Evolutionary conservation across 2,888 invertebrate species (phyloP), one percentile per base, ranked within the genome.

Genomic region (Nomada lathburiana): DNA sequence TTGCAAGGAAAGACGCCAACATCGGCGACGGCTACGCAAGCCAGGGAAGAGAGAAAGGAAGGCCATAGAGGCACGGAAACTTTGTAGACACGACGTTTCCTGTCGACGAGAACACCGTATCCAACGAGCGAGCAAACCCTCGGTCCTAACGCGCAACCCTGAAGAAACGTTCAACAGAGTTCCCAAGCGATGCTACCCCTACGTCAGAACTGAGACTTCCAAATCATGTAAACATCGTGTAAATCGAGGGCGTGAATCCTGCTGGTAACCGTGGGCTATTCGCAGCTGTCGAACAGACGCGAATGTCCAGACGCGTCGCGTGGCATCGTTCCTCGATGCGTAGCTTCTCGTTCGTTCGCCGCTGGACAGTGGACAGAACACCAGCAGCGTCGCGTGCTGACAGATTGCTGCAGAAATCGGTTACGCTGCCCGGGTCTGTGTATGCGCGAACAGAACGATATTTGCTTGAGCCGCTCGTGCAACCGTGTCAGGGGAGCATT

Each of bases 51-150:
- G 79, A 68, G 53, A 53, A 60, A 71, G 63, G 68, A 81, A 59
- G 72, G 85, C 80, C 80, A 83, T 64, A 67, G 62, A 68, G 62
- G 68, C 62, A 76, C 74, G 82, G 89, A 91, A 92, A 92, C 91
- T 92, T 92, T 82, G 89, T 89, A 91, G 91, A 91, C 89, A 88
- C 89, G 90, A 90, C 90, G 89, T 90, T 92, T 92, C 91, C 92
- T 92, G 90, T 85, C 86, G 84, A 80, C 76, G 79, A 80, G 62
- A 20, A 77, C 77, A 10, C 10, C 82, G 75, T 65, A 72, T 62
- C 55, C 72, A 60, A 50, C 82, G 59, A 70, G 78, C 84, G 73
- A 85, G 78, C 83, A 85, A 72, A 62, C 71, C 64, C 52, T 23
- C 63, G 64, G 50, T n/a, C 36, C 36, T 59, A 73, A 68, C 47